Percentiles rank a stretch among this genome's conserved stretches.
phyloP scores from a whole-genome alignment of 2,797 vertebrate genomes.

The Myripristis murdjan region DNA sequence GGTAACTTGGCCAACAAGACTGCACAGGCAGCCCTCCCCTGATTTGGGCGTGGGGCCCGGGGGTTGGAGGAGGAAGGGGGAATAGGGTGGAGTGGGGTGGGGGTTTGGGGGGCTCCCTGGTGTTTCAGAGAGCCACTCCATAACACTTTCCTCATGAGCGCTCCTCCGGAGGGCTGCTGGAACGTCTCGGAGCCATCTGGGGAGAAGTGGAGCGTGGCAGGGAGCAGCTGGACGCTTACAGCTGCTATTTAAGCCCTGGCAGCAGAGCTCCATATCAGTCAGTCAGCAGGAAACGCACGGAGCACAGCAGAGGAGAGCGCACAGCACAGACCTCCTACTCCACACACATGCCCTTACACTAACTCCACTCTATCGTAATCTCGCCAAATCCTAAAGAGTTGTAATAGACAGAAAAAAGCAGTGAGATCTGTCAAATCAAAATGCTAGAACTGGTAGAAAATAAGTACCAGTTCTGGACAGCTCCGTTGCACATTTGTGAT shows the following conservation, averaged over 20 bases:
- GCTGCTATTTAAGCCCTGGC: conserved; percentile 88
- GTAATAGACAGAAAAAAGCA: conserved; percentile 2
- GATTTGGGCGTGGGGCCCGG: conserved; percentile 72
- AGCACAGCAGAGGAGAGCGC: conserved; percentile 59
- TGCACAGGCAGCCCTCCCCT: conserved; percentile 66
- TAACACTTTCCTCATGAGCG: conserved; percentile 84
- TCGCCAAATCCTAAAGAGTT: conserved; percentile 14
- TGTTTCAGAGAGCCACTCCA: conserved; percentile 85
- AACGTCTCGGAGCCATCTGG: conserved; percentile 88
- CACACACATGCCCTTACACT: conserved; percentile 25
- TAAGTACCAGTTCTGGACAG: not conserved
- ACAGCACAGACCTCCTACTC: conserved; percentile 42
- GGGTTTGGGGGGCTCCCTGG: conserved; percentile 78
- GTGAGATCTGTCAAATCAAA: not conserved
- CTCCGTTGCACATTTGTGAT: not conserved
- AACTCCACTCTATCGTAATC: conserved; percentile 5
- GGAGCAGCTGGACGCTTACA: conserved; percentile 88
- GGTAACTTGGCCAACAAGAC: conserved; percentile 76
- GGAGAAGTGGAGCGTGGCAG: conserved; percentile 87
- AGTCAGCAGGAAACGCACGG: conserved; percentile 75
- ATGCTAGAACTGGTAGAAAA: conserved; percentile 1
- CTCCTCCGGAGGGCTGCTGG: conserved; percentile 84
- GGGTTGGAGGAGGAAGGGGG: conserved; percentile 66
- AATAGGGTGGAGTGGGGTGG: conserved; percentile 62
- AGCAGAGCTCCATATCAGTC: conserved; percentile 81